A percentile compares a stretch with the other conserved stretches of the same genome.
Evolutionary conservation across 2,888 invertebrate genomes (phyloP).

Genomic region (Tetragonisca angustula): DNA sequence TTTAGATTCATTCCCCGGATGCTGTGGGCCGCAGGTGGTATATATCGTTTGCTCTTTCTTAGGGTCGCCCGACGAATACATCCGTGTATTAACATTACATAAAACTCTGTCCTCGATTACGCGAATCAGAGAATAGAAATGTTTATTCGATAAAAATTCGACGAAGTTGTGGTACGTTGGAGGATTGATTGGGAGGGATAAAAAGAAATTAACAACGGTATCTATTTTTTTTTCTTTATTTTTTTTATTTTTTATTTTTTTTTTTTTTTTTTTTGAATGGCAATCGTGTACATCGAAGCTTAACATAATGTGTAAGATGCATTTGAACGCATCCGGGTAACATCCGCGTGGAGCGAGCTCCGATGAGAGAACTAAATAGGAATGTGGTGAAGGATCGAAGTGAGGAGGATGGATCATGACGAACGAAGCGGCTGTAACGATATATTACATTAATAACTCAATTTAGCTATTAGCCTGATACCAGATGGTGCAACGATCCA

Average conservation of each 20-base stretch:
- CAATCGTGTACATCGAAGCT: conserved; percentile 44
- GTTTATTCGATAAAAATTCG: neutral
- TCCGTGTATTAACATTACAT: no score
- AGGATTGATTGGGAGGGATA: conserved; percentile 42
- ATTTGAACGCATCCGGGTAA: conserved; percentile 55
- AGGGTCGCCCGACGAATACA: neutral
- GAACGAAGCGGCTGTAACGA: conserved; percentile 24
- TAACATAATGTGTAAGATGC: conserved; percentile 48
- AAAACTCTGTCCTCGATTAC: neutral
- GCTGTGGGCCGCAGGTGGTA: conserved; percentile 58
- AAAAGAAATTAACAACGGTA: conserved; percentile 57
- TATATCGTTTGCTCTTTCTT: conserved; percentile 38
- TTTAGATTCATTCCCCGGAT: conserved; percentile 49
- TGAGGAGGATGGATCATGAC: conserved; percentile 29
- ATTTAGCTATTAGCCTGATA: conserved; percentile 40
- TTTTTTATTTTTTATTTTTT: no score
- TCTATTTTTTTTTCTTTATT: neutral
- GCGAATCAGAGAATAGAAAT: neutral
- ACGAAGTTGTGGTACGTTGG: neutral
- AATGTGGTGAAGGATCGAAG: conserved; percentile 32
- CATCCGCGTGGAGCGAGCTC: conserved; percentile 9
- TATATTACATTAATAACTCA: conserved; percentile 48
- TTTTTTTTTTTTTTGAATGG: conserved; percentile 33
- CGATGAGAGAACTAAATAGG: neutral
- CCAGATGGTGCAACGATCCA: conserved; percentile 23